Base-by-base conservation (phyloP, 2,888 invertebrate genomes). In the Dioctria linearis region DNA sequence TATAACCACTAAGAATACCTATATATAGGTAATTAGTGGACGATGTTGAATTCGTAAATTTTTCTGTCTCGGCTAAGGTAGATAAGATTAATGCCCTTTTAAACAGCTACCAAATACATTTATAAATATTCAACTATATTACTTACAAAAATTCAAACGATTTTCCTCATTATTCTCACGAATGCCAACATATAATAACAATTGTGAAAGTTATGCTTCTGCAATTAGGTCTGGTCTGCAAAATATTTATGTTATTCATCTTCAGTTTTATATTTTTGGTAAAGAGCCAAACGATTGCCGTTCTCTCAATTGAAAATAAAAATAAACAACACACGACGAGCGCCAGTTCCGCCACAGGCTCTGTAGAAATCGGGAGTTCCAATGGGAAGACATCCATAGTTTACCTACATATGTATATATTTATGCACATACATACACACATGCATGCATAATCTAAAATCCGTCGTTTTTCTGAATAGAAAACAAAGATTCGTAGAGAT, bases 261-360 rank as follows among this genome's bases (percentile, higher is more conserved):
- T 25, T 67, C 67, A 67, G 13, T 3, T 25, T 43, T 13, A 67
- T 67, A 67, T 43, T 49, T 67, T 67, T 67, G 67, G 67, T 25
- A 9, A 46, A 6, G 5, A 13, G 67, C 67, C 67, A 67, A 67
- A 25, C 46, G 6, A 46, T 46, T 25, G 67, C 46, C 67, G 67
- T 67, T 46, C 67, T 67, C 67, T 67, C 67, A 67, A 67, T 67
- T 46, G 43, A 67, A 67, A 46, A 13, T 67, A 5, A 67, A 67
- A 67, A 46, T 46, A 61, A 61, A 37, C 61, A 42, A 66, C 43
- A 25, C 40, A 40, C 8, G 42, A 65, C 6, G 67, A 67, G 67
- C 82, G 82, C 81, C 82, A 82, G 81, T 83, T 81, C 80, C 75
- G 42, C n/a, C 40, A 49, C 39, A 81, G 69, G 11, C 75, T 49